Percentiles rank a stretch among this genome's conserved stretches.
phyloP scores from a whole-genome alignment of 2,113 vertebrate genomes.

The Lophura nycthemera region DNA sequence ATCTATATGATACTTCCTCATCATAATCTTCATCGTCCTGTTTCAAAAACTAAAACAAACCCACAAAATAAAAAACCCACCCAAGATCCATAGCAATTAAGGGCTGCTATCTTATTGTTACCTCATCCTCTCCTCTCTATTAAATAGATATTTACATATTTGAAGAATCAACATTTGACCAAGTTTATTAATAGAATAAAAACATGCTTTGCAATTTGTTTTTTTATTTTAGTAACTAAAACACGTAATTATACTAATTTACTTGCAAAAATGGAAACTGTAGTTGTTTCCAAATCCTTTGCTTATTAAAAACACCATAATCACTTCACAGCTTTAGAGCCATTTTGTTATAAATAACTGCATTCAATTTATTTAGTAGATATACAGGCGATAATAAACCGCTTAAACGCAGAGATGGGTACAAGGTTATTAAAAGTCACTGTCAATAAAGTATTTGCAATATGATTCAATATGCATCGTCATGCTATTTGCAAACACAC shows the following conservation, averaged over 20 bases:
- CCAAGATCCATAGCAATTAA: neutral
- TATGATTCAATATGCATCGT: neutral
- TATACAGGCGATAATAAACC: neutral
- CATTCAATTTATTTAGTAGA: neutral
- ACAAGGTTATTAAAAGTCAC: slow-evolving; percentile 6
- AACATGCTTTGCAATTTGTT: neutral
- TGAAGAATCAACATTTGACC: neutral
- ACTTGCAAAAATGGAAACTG: slow-evolving; percentile 14
- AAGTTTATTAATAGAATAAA: slow-evolving; percentile 20
- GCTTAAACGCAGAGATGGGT: neutral
- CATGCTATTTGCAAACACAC: slow-evolving; percentile 23
- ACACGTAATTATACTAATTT: slow-evolving; percentile 31
- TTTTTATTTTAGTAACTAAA: slow-evolving; percentile 14
- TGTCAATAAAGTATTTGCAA: neutral
- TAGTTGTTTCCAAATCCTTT: slow-evolving; percentile 3
- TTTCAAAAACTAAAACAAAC: neutral
- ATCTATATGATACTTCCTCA: neutral
- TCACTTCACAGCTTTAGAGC: neutral
- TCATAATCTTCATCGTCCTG: neutral
- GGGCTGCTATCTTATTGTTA: neutral
- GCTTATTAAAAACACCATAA: slow-evolving; percentile 5
- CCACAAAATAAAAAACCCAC: neutral
- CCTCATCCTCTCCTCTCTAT: neutral
- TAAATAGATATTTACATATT: neutral
- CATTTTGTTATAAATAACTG: neutral